Percentiles rank a stretch among this genome's conserved stretches.
These are phyloP conservation scores for Aphelinus certus DNA, from an alignment of 1,140 invertebrate species.

Conservation along the genomic window DNA sequence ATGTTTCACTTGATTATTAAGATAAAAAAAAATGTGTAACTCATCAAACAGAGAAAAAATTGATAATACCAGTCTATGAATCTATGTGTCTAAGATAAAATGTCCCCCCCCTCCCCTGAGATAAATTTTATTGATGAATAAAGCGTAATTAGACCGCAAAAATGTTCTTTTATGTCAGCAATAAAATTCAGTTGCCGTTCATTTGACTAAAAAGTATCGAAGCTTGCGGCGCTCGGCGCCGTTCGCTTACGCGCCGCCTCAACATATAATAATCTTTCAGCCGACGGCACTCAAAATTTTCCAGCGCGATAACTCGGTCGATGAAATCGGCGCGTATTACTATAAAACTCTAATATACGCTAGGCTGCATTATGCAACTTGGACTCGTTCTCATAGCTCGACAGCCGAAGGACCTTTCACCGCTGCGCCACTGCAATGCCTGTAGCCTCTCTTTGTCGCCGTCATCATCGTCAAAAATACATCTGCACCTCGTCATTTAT, in stretches of 20 bases:
- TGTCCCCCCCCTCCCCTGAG: too few species aligned
- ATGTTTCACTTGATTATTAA: too few species aligned
- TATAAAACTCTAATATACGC: constrained; percentile 19
- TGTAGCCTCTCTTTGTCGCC: constrained; percentile 18
- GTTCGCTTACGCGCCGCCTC: constrained; percentile 3
- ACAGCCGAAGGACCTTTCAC: constrained; percentile 28
- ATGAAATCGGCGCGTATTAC: constrained; percentile 25
- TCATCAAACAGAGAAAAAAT: too few species aligned
- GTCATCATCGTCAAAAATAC: constrained; percentile 30
- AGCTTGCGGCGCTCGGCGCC: too few species aligned
- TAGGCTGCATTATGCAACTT: constrained; percentile 21
- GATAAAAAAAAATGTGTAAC: too few species aligned
- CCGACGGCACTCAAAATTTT: neutral
- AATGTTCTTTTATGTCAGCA: too few species aligned
- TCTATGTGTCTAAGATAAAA: too few species aligned
- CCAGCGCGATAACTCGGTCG: neutral
- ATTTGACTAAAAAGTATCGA: too few species aligned
- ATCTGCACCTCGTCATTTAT: constrained; percentile 20
- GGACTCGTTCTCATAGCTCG: constrained; percentile 25
- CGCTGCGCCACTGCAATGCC: neutral
- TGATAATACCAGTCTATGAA: too few species aligned
- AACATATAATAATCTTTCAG: neutral
- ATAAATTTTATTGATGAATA: too few species aligned
- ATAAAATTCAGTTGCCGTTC: too few species aligned
- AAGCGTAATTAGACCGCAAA: too few species aligned